These are phyloP conservation scores for Hydropsyche tenuis DNA, from an alignment of 1,140 invertebrate genomes.

Conservation along the genomic window DNA sequence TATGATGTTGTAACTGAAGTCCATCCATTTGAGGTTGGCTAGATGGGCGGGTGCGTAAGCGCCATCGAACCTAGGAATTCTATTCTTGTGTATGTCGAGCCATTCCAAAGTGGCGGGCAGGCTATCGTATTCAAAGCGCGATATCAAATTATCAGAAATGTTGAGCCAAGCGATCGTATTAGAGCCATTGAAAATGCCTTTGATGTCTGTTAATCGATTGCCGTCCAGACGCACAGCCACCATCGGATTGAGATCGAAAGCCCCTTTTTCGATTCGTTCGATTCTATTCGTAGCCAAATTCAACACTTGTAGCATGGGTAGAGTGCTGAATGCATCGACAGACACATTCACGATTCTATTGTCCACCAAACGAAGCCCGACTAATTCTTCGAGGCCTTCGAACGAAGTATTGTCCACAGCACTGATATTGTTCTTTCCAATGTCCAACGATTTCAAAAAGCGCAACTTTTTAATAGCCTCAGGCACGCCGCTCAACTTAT, in stretches of 20 bases:
- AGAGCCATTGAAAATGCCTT: slow-evolving; percentile 71
- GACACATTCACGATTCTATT: slow-evolving; percentile 72
- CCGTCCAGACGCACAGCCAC: slow-evolving; percentile 73
- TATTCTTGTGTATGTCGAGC: slow-evolving; percentile 75
- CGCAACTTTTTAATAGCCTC: slow-evolving; percentile 70
- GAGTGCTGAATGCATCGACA: slow-evolving; percentile 70
- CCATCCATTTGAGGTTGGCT: slow-evolving; percentile 75
- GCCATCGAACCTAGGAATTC: slow-evolving; percentile 72
- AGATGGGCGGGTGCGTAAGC: slow-evolving; percentile 78
- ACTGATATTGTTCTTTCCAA: slow-evolving; percentile 78
- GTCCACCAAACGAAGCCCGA: slow-evolving; percentile 70
- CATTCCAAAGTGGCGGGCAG: slow-evolving; percentile 72
- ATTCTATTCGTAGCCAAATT: slow-evolving; percentile 76
- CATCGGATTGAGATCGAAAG: slow-evolving; percentile 70
- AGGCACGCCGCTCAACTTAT: slow-evolving; percentile 75
- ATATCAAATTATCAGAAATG: slow-evolving; percentile 72
- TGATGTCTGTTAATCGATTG: slow-evolving; percentile 71
- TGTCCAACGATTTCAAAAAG: slow-evolving; percentile 77
- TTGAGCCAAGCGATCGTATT: slow-evolving; percentile 74
- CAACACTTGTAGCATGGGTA: slow-evolving; percentile 70
- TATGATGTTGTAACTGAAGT: slow-evolving; percentile 78
- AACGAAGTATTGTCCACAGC: slow-evolving; percentile 67
- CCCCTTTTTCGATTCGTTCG: slow-evolving; percentile 69
- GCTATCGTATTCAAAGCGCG: slow-evolving; percentile 74
- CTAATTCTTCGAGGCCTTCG: slow-evolving; percentile 69